phyloP scores from a whole-genome alignment of 2,113 vertebrate genomes.

The Dipodomys stephensi region DNA sequence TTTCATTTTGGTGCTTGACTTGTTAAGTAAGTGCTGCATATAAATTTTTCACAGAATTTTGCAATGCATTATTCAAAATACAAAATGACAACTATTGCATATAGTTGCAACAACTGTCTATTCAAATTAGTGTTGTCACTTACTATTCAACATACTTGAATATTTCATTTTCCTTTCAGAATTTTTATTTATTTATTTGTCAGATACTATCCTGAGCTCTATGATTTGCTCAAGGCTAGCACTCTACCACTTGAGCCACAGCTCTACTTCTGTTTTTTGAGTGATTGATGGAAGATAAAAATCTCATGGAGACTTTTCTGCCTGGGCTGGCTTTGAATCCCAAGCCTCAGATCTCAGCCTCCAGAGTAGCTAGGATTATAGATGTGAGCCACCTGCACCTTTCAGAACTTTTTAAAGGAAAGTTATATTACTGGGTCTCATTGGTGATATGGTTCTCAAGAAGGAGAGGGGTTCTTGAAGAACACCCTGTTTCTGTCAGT shows the following conservation, averaged over 20 bases:
- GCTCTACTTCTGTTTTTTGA: too few relatives aligned
- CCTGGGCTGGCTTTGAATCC: too few relatives aligned
- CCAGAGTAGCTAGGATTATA: too few relatives aligned
- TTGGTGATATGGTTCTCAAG: too few relatives aligned
- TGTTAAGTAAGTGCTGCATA: constrained; percentile 42
- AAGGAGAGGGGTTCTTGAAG: too few relatives aligned
- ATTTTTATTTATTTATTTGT: background rate
- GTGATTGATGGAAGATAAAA: too few relatives aligned
- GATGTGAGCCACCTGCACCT: too few relatives aligned
- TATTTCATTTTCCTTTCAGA: constrained; percentile 45
- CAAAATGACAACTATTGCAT: constrained; percentile 46
- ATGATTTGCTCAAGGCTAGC: too few relatives aligned
- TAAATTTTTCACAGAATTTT: constrained; percentile 2
- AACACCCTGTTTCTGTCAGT: background rate
- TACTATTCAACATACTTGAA: background rate
- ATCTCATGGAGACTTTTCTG: too few relatives aligned
- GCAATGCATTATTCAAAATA: constrained; percentile 37
- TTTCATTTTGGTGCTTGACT: constrained; percentile 38
- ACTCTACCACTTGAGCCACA: too few relatives aligned
- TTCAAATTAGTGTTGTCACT: background rate
- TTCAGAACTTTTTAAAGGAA: background rate
- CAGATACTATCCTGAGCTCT: too few relatives aligned
- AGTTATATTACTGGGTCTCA: background rate
- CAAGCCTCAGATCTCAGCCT: too few relatives aligned
- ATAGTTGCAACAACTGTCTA: background rate